phyloP scores from a whole-genome alignment of 2,113 vertebrate genomes.

The Shinisaurus crocodilurus region DNA sequence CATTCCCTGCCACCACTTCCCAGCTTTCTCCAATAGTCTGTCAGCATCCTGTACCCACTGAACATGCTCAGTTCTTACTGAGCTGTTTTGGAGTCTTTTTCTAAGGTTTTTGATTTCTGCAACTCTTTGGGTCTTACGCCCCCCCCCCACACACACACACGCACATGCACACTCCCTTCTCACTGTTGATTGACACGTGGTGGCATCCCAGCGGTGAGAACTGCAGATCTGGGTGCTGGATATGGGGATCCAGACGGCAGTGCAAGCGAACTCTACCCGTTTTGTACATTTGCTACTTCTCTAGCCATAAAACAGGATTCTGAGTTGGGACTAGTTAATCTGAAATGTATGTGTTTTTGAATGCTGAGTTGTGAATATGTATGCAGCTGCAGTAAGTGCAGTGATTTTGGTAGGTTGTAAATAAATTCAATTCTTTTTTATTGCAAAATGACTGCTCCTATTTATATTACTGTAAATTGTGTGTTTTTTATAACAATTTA shows the following conservation, averaged over 20 bases:
- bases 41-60: background rate
- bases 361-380: slow-evolving; percentile 40
- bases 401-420: background rate
- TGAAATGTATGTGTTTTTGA: slow-evolving; percentile 23
- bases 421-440: slow-evolving; percentile 4
- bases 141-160: no score
- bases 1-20: background rate
- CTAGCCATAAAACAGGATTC: background rate
- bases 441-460: slow-evolving; percentile 29
- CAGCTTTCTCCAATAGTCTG: background rate
- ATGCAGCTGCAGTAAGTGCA: slow-evolving; percentile 32
- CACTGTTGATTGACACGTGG: background rate
- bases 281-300: background rate
- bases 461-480: slow-evolving; percentile 14
- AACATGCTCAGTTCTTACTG: background rate
- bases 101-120: background rate
- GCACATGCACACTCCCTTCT: no score
- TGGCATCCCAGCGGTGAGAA: background rate
- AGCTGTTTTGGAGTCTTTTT: background rate
- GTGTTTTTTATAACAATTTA: slow-evolving; percentile 32
- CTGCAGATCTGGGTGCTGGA: background rate
- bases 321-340: slow-evolving; percentile 16
- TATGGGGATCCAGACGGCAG: background rate
- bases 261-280: background rate
- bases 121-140: no score